Evolutionary conservation across 2,113 vertebrate species (phyloP), one percentile per base, ranked within the genome.

Genomic region (Opisthocomus hoazin): DNA sequence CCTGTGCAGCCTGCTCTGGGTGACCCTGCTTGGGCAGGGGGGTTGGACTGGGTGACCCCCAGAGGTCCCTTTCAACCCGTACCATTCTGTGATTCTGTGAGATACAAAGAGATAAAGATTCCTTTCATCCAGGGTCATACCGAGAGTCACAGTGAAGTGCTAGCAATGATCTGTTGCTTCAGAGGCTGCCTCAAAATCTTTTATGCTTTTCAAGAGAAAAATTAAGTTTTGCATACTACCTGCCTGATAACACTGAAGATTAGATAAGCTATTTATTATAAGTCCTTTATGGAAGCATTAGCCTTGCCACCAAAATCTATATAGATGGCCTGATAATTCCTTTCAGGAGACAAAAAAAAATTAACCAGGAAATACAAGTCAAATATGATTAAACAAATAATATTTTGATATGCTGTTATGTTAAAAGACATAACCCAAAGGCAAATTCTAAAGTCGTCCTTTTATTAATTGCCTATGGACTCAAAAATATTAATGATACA

Each of bases 391-490:
- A 96, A 95, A 97, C n/a, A 63, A 64, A 76, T 54, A 50, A 34
- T 56, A 90, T 93, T 96, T 96, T 95, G 60, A 96, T 82, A 85
- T 27, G 36, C 74, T 79, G 68, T 78, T 90, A 60, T 41, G 50
- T 89, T 92, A 96, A 94, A 54, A 43, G 34, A 90, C 73, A 96
- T 74, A 92, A 96, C 83, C 83, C 90, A 94, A 97, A 94, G 93
- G 94, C 58, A 23, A 96, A 96, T 94, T 96, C 94, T 84, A 80
- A 97, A 97, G 93, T 56, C 94, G 43, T 82, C 32, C n/a, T 97
- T 97, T 97, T 75, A 97, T 95, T 97, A 96, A 64, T 82, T 91
- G 94, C 97, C 96, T 54, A 91, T 93, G 90, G 94, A 97, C 61
- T 90, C 68, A 94, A 97, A 96, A 89, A 83, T 89, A 97, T 90